Evolutionary conservation across 2,797 vertebrate genomes (phyloP).

Genomic region (Spea hammondii): DNA sequence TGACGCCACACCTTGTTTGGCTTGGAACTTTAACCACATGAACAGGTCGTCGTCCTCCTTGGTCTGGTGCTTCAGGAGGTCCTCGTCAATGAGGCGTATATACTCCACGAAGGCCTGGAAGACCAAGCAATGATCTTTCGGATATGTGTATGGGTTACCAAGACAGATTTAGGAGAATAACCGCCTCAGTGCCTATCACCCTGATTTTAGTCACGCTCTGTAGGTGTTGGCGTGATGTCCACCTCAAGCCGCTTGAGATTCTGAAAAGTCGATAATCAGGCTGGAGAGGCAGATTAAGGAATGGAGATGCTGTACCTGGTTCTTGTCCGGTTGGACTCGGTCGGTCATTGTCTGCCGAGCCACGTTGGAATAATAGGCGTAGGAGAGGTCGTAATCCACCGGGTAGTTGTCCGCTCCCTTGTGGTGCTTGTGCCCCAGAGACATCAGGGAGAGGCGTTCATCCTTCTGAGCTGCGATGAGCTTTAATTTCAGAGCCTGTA

Average conservation of each 20-base stretch:
- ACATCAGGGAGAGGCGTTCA: conserved; percentile 70
- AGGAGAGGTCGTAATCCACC: conserved; percentile 69
- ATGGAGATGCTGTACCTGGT: conserved; percentile 65
- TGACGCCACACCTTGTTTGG: conserved; percentile 68
- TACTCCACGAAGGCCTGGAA: conserved; percentile 71
- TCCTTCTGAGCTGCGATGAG: conserved; percentile 72
- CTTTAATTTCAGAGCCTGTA: conserved; percentile 70
- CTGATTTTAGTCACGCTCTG: no score
- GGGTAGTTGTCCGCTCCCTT: conserved; percentile 62
- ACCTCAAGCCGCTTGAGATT: no score
- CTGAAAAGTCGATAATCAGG: no score
- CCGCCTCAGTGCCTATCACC: no score
- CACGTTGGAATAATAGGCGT: conserved; percentile 77
- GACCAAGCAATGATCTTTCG: no score
- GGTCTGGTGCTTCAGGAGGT: conserved; percentile 69
- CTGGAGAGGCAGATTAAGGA: no score
- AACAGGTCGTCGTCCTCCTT: conserved; percentile 73
- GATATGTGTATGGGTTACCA: no score
- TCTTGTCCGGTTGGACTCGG: conserved; percentile 59
- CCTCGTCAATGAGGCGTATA: conserved; percentile 70
- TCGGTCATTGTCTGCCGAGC: conserved; percentile 70
- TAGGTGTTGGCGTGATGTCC: no score
- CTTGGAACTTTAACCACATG: conserved; percentile 77
- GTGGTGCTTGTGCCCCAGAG: conserved; percentile 72
- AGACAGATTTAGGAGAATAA: no score